These are phyloP conservation scores for Drosophila ficusphila DNA, from an alignment of 1,140 invertebrate genomes.

Conservation along the genomic window DNA sequence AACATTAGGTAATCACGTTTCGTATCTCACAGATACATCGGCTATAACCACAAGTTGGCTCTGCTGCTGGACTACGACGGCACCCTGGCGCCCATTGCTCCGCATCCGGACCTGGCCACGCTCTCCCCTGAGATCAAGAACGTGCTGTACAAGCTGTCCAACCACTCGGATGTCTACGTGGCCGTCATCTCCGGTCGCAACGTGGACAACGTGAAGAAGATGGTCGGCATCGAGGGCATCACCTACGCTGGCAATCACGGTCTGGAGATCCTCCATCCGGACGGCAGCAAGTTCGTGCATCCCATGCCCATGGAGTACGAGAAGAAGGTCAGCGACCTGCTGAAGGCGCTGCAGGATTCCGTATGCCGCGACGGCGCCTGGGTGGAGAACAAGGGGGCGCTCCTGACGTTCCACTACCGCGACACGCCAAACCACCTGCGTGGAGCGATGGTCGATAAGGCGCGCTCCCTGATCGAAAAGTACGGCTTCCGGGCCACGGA, in stretches of 20 bases:
- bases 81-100: slow-evolving; percentile 93
- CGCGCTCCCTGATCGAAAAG: slow-evolving; percentile 89
- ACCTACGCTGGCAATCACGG: slow-evolving; percentile 96
- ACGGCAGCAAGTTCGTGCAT: slow-evolving; percentile 95
- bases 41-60: slow-evolving; percentile 92
- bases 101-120: slow-evolving; percentile 94
- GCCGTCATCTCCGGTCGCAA: slow-evolving; percentile 94
- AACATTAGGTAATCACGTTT: background rate
- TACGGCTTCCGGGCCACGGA: slow-evolving; percentile 91
- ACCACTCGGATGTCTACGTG: slow-evolving; percentile 94
- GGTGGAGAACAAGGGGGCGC: slow-evolving; percentile 95
- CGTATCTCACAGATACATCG: slow-evolving; percentile 89
- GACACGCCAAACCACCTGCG: slow-evolving; percentile 90
- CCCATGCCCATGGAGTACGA: slow-evolving; percentile 94
- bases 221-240: slow-evolving; percentile 95
- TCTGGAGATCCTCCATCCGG: slow-evolving; percentile 94
- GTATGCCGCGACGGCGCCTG: slow-evolving; percentile 94
- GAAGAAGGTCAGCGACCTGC: slow-evolving; percentile 90
- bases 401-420: slow-evolving; percentile 95
- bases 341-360: slow-evolving; percentile 92
- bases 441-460: slow-evolving; percentile 88
- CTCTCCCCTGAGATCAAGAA: slow-evolving; percentile 93
- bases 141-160: slow-evolving; percentile 92
- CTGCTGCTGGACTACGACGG: slow-evolving; percentile 95
- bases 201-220: slow-evolving; percentile 94